Conservation (phyloP, 2,113 vertebrate species). For the Eolophus roseicapilla region DNA sequence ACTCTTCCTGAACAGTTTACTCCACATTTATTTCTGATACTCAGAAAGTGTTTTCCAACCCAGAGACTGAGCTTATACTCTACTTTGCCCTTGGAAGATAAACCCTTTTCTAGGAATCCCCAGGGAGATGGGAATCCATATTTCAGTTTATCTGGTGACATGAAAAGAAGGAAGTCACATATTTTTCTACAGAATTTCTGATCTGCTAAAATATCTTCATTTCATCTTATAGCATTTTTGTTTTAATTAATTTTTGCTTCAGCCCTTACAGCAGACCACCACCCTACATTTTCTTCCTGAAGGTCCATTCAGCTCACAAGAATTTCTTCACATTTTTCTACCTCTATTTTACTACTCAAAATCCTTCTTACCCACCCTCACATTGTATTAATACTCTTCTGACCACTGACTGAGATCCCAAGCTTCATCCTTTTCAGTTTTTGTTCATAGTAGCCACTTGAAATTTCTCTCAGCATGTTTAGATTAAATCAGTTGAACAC, state of each 20-base stretch:
- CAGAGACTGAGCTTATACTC: not conserved
- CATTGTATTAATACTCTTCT: not conserved
- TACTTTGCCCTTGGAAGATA: not conserved
- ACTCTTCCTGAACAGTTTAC: not conserved
- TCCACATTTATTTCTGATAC: not conserved
- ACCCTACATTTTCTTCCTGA: not conserved
- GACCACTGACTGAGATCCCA: not conserved
- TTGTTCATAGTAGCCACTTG: not conserved
- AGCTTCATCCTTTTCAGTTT: not conserved
- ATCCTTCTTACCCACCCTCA: not conserved
- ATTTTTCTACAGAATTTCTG: not conserved
- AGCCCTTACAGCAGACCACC: not conserved
- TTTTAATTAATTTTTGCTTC: not conserved
- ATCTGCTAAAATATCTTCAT: not conserved
- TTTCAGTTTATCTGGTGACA: not conserved
- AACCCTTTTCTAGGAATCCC: accelerated
- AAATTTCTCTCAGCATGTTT: not conserved
- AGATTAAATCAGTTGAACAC: not conserved
- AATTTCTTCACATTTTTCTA: not conserved
- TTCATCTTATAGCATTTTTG: not conserved
- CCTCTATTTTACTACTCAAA: not conserved
- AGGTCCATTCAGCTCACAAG: not conserved
- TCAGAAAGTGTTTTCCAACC: not conserved
- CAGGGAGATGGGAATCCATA: not conserved
- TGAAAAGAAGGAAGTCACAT: not conserved